Conservation (phyloP, 2,888 invertebrate species). For the Tanytarsus gracilentus region DNA sequence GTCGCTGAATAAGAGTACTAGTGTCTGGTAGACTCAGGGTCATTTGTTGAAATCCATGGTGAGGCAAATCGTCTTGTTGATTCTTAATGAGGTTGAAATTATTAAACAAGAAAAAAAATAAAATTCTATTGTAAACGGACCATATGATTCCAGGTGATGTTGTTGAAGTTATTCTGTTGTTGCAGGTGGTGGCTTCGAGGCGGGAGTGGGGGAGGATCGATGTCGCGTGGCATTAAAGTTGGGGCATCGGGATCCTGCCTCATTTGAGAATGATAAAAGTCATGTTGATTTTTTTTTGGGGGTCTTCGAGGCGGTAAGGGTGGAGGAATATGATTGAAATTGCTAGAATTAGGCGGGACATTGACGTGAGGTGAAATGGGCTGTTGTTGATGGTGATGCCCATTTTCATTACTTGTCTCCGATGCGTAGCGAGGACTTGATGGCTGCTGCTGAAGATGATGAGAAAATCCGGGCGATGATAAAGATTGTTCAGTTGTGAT, state of each 20-base stretch:
- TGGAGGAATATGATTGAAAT: constrained; percentile 38
- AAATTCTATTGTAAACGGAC: background rate
- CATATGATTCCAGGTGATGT: constrained; percentile 33
- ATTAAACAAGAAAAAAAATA: background rate
- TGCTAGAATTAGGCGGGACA: constrained; percentile 39
- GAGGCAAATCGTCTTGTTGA: background rate
- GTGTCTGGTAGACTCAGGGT: background rate
- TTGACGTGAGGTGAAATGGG: constrained; percentile 44
- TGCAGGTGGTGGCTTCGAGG: constrained; percentile 58
- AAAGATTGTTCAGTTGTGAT: background rate
- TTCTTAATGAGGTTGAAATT: background rate
- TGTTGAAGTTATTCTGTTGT: constrained; percentile 34
- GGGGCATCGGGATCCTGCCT: constrained; percentile 60
- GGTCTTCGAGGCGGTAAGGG: constrained; percentile 42
- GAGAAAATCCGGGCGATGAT: constrained; percentile 15
- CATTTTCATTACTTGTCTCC: background rate
- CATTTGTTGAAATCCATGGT: no score
- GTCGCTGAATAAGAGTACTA: background rate
- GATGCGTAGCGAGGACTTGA: constrained; percentile 17
- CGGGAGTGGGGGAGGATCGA: constrained; percentile 57
- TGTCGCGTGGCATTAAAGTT: constrained; percentile 58
- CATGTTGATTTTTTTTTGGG: constrained; percentile 37
- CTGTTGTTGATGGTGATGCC: constrained; percentile 33
- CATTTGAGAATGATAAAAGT: constrained; percentile 38
- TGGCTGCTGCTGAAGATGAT: no score